Evolutionary conservation across 2,888 invertebrate genomes (phyloP), one percentile per base, ranked within the genome.

Genomic region (Hypomecis punctinalis): DNA sequence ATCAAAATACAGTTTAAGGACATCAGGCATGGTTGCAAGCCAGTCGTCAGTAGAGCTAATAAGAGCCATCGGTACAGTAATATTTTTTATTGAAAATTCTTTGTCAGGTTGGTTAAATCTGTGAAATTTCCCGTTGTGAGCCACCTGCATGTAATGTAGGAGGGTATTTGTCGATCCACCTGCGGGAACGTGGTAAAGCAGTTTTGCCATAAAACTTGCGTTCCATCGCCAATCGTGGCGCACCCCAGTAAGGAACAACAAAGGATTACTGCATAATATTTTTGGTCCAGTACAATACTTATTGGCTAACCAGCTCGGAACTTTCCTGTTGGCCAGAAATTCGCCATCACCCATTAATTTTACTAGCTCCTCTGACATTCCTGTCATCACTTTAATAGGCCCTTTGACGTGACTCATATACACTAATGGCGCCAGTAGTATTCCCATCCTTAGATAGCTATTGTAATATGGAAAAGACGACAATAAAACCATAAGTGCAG

Each of bases 151-250:
- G 48, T 85, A 90, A 67, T 90, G 90, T 42, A 86, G 47, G 43
- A 90, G 78, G 3, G 89, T 90, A 47, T 85, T 77, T 0, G 84
- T 83, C 0, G 90, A 90, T 11, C 80, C 84, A 2, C 90, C 90
- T 2, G 89, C 85, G 0, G 90, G 89, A 1, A 86, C 73, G 52
- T 89, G 85, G 56, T 83, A 79, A 4, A 86, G 55, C 8, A 90
- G 66, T 51, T 79, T 80, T 4, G 82, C 80, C 6, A 82, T 40
- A 43, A 86, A 85, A 71, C 76, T 80, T 3, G 71, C 58, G 62
- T 82, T 78, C 76, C 80, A 76, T 2, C 59, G 42, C 11, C 59
- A 45, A 51, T 73, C 64, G 35, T 70, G 62, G 9, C 76, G 75
- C 54, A 80, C 68, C 36, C 89, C 89, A 68, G 78, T 76, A 0